Evolutionary conservation across 2,888 invertebrate species (phyloP).

Genomic region (Brachylomia viminalis): DNA sequence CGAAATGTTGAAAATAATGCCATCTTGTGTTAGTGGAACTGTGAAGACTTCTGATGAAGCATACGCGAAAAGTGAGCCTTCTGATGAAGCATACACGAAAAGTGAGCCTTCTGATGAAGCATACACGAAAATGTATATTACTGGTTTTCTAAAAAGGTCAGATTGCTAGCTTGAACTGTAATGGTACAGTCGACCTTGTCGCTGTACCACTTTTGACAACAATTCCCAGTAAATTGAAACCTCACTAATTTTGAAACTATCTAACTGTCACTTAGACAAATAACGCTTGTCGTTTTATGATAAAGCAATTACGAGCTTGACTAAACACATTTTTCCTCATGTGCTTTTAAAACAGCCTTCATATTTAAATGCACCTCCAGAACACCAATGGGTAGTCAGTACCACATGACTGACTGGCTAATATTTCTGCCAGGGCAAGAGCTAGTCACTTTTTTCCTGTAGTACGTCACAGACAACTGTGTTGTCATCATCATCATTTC

Average conservation of each 20-base stretch:
- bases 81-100: not conserved
- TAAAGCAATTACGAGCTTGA: not conserved
- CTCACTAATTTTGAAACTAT: not conserved
- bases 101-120: not conserved
- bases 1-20: slow-evolving; percentile 32
- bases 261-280: not conserved
- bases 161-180: too few species aligned
- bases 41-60: not conserved
- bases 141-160: slow-evolving; percentile 39
- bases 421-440: not conserved
- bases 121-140: slow-evolving; percentile 7
- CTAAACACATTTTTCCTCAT: not conserved
- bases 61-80: not conserved
- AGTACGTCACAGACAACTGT: too few species aligned
- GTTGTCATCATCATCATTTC: too few species aligned
- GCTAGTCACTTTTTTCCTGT: too few species aligned
- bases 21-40: slow-evolving; percentile 27
- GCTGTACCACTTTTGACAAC: not conserved
- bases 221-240: not conserved
- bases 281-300: not conserved
- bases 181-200: not conserved
- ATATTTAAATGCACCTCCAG: not conserved
- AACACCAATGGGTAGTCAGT: not conserved
- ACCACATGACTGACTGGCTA: not conserved
- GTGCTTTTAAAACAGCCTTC: too few species aligned